phyloP scores from a whole-genome alignment of 2,888 invertebrate genomes.

The Ashinkailepas kermadecensis region DNA sequence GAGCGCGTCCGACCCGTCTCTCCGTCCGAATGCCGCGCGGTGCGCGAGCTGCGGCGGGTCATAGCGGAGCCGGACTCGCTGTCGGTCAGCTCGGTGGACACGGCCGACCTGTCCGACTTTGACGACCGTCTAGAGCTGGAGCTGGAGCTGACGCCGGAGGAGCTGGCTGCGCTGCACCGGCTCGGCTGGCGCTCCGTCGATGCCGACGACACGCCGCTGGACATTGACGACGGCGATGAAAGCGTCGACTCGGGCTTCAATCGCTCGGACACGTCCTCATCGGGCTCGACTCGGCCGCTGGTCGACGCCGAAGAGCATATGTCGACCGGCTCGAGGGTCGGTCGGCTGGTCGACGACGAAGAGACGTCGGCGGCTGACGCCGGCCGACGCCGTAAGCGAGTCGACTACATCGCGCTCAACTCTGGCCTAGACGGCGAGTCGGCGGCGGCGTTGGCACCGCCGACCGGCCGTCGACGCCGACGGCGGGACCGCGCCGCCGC shows the following conservation, averaged over 20 bases:
- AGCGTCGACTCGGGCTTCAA: conserved; percentile 18
- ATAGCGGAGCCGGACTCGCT: not conserved
- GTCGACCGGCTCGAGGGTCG: not conserved
- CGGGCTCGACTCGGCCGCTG: not conserved
- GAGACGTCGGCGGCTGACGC: not conserved
- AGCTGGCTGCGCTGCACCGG: not conserved
- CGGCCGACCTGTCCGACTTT: conserved; percentile 17
- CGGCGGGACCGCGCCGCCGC: not conserved
- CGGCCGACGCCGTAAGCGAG: not conserved
- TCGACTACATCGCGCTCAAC: conserved; percentile 17
- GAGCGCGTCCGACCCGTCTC: not conserved
- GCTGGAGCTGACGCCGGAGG: not conserved
- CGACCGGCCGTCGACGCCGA: not conserved
- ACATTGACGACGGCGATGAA: not conserved
- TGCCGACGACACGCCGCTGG: not conserved
- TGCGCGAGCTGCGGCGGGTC: not conserved
- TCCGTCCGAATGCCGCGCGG: not conserved
- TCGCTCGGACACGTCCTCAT: conserved; percentile 11
- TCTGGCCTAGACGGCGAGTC: conserved; percentile 6
- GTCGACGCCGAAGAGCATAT: not conserved
- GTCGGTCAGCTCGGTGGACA: conserved; percentile 1
- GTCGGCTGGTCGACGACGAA: not conserved
- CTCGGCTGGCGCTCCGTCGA: not conserved
- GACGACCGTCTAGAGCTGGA: conserved; percentile 9
- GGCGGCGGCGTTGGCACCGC: not conserved